Base-by-base conservation (phyloP, 64 coral and sea anemone species). In the Stichodactyla mertensii region DNA sequence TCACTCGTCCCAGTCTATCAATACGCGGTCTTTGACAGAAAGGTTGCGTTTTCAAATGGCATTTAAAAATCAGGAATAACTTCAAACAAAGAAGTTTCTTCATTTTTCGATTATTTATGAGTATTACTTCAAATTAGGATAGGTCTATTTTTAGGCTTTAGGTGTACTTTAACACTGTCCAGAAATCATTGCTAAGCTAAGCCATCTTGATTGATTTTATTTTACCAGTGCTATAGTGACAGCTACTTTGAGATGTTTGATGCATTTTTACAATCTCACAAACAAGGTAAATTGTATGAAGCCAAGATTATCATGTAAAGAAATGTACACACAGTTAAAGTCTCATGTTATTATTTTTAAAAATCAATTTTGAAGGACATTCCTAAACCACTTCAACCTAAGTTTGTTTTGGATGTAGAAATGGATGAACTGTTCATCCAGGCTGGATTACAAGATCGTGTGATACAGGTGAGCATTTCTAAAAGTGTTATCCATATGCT, bases 371-470 rank as follows among this genome's bases (percentile, higher is more conserved):
- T 81, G 31, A 13, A 88, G 87, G 87, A 88, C 57, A 77, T 88
- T 56, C 36, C 67, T 58, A 88, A 88, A 61, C 87, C 87, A 80
- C 51, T 88, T 16, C 87, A 88, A 54, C 87, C 87, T 18, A 53
- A 77, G 53, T 88, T 88, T 81, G 70, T 88, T n/a, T 88, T 88
- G 16, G 56, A 88, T 77, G 87, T 88, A 18, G 87, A 88, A 27
- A 81, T 60, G 78, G 77, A 81, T 82, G 87, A 88, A 55, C 45
- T 88, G 10, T 88, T 88, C 22, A 88, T 88, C 16, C 51, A 79
- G 23, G 87, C 87, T 56, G 87, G 87, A 26, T 23, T 88, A 61
- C 87, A 88, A 52, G 87, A 88, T 64, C 71, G 87, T 53, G 87
- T 88, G 2, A 88, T 88, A 45, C 87, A 88, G 87, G 87, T 88